Evolutionary conservation across 2,113 vertebrate genomes (phyloP), one percentile per base, ranked within the genome.

Genomic region (Malaclemys terrapin): DNA sequence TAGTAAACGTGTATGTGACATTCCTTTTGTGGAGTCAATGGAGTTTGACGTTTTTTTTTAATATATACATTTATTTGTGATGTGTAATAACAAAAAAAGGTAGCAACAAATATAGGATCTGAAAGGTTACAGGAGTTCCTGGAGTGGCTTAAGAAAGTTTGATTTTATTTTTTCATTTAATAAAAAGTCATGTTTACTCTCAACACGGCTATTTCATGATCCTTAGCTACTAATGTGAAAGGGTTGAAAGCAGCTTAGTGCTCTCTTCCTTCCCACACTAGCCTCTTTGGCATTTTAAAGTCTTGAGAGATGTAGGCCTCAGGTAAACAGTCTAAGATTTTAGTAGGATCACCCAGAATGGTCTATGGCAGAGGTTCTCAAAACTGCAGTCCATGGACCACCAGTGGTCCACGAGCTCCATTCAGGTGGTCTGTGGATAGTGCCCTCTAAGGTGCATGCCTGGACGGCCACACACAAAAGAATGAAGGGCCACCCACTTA

Each of bases 241-340:
- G 1, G 31, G 3, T 2, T 89, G 47, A 57, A 95, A 87, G 65
- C 54, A 89, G 35, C 5, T 90, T 78, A 69, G 45, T 52, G 87
- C 25, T 81, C 24, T 65, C 79, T 50, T 79, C 8, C 35, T 38
- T 82, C 83, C 8, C 22, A 59, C 38, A 0, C 0, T 81, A 47
- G 69, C 84, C 38, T n/a, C 57, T 50, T 72, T 85, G 31, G 80
- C 84, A 62, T 53, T 31, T 54, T 1, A 3, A 91, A 83, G 82
- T 35, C 76, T 85, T 69, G n/a, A 89, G 52, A 45, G 35, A 81
- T 22, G 85, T 82, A 45, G 12, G 24, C 16, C 14, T 14, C 31
- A 90, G 31, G 42, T 35, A 79, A 91, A 93, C 92, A 94, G 50
- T 16, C 76, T 6, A 53, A 8, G 80, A 78, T 59, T 91, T 3